Conservation (phyloP, 2,888 invertebrate species). For the Neocrepidodera transversa region DNA sequence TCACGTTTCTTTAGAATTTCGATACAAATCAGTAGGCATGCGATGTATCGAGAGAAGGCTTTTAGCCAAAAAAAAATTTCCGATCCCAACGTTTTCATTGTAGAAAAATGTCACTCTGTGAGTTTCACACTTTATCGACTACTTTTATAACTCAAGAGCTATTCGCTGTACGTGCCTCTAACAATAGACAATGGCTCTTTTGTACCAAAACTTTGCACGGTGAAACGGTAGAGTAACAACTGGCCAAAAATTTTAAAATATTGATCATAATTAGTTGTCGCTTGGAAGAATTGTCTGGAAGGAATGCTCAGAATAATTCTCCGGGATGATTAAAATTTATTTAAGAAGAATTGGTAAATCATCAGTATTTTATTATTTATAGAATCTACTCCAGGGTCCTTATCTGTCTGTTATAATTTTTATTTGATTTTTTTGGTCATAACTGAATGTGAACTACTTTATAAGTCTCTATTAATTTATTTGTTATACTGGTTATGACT, state of each 20-base stretch:
- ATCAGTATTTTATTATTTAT: no score
- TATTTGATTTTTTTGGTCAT: neutral
- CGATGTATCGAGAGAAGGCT: conserved; percentile 19
- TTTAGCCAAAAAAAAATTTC: conserved; percentile 22
- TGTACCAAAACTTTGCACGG: conserved; percentile 22
- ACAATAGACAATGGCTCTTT: conserved; percentile 33
- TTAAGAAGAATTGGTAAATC: no score
- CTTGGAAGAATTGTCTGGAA: neutral
- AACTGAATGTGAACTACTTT: no score
- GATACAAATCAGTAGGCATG: conserved; percentile 28
- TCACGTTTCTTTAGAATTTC: conserved; percentile 20
- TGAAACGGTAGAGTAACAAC: neutral
- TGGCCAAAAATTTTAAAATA: neutral
- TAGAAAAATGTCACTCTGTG: conserved; percentile 19
- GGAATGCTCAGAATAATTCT: neutral
- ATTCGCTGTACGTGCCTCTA: conserved; percentile 29
- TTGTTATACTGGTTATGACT: no score
- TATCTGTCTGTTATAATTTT: neutral
- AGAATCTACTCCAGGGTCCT: no score
- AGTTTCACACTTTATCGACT: conserved; percentile 33
- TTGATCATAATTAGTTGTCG: neutral
- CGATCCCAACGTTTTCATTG: conserved; percentile 18
- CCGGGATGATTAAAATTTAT: neutral
- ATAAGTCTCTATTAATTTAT: no score
- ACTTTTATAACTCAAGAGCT: conserved; percentile 34